A percentile compares a stretch with the other conserved stretches of the same genome.
Conservation (phyloP, 2,113 vertebrate species). For the Erpornis zantholeuca region DNA sequence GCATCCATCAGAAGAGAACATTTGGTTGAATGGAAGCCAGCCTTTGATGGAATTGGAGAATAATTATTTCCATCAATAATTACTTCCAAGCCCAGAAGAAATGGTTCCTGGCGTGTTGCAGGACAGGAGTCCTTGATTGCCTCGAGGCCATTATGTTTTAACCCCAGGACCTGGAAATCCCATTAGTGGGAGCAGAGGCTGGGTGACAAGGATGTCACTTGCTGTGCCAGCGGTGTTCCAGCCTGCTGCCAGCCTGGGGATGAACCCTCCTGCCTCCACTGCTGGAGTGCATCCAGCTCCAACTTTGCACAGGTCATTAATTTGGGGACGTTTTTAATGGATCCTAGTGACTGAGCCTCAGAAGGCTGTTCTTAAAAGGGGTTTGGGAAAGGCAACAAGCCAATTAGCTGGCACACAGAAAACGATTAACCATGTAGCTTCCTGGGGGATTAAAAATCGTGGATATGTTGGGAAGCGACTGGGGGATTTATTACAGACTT, state of each 20-base stretch:
- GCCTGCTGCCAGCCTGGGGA: neutral
- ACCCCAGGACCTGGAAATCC: neutral
- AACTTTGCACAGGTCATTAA: constrained; percentile 43
- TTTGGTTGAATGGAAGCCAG: constrained; percentile 38
- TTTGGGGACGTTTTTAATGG: constrained; percentile 49
- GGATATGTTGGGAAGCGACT: neutral
- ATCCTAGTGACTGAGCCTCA: constrained; percentile 35
- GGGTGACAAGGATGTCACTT: neutral
- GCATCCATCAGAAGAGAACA: constrained; percentile 17
- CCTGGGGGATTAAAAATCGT: neutral
- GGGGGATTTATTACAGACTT: neutral
- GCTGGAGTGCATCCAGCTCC: constrained; percentile 3
- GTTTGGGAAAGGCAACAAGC: neutral
- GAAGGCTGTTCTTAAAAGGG: constrained; percentile 43
- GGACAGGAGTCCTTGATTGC: neutral
- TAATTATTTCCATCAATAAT: constrained; percentile 67
- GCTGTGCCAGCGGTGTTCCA: accelerated
- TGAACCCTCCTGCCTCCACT: neutral
- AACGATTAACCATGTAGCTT: constrained; percentile 44
- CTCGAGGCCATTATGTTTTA: neutral
- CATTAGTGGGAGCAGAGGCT: neutral
- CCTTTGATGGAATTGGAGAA: constrained; percentile 62
- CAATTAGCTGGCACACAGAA: constrained; percentile 40
- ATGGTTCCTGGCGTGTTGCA: neutral
- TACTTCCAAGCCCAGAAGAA: constrained; percentile 25